Evolutionary conservation across 2,888 invertebrate species (phyloP).

Genomic region (Listrodromus nycthemerus): DNA sequence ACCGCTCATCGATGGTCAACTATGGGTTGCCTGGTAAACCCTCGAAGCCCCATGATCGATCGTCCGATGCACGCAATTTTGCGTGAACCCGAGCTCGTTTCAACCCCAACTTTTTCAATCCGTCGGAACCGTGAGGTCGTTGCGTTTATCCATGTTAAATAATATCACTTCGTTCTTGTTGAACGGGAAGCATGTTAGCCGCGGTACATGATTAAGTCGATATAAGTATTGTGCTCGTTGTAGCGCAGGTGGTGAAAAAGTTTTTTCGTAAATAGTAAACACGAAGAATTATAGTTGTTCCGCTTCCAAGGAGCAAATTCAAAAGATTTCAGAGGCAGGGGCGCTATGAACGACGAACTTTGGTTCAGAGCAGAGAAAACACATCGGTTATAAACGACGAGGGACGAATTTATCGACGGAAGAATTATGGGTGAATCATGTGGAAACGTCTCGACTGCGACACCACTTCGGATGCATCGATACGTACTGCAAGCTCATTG

Average conservation of each 20-base stretch:
- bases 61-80: slow-evolving; percentile 1
- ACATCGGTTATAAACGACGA: too few relatives aligned
- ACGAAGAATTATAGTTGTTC: not conserved
- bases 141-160: not conserved
- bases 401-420: too few relatives aligned
- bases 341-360: not conserved
- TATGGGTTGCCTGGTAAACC: not conserved
- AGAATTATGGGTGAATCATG: too few relatives aligned
- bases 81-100: not conserved
- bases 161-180: not conserved
- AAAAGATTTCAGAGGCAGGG: not conserved
- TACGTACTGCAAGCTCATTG: too few relatives aligned
- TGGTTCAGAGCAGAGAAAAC: too few relatives aligned
- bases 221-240: not conserved
- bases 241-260: not conserved
- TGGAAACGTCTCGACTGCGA: too few relatives aligned
- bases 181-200: not conserved
- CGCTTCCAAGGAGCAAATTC: not conserved
- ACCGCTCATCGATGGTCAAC: not conserved
- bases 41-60: not conserved
- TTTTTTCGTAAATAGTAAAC: not conserved
- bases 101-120: not conserved
- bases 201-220: not conserved
- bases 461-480: too few relatives aligned
- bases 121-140: not conserved